Base-by-base conservation (phyloP, 2,888 invertebrate genomes). In the Oxyteleia sp. region DNA sequence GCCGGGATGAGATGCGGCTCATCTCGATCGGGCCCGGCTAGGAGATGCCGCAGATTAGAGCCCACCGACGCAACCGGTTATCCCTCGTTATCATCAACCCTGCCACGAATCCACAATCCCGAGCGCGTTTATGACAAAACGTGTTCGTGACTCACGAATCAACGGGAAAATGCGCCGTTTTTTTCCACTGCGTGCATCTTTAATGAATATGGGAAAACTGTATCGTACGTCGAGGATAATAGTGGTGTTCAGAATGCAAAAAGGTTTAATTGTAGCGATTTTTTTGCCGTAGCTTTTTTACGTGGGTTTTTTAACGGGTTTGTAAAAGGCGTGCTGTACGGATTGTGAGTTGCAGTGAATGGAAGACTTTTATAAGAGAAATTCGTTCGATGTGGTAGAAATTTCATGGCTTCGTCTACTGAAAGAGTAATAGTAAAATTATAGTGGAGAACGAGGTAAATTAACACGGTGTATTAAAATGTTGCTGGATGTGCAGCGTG, bases 31-130 rank as follows among this genome's bases (percentile, higher is more conserved):
- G 63, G 10, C 59, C 53, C 43, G 51, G 74, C 13, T 18, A 35
- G 38, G 23, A 71, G 78, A 71, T 74, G 69, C 74, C 75, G 84
- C 66, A 53, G 84, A 84, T 84, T 84, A 84, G 57, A 69, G 51
- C 41, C 74, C 80, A 81, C 84, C 76, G 80, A 84, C 84, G 84
- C 84, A 81, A 76, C 80, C 72, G 80, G 80, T 81, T 84, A 78
- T 84, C 75, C 59, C 74, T 79, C 64, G 71, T 75, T 80, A 80
- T 72, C 75, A 80, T 49, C 61, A 55, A n/a, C 68, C 61, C 68
- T 32, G 72, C 53, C 16, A 59, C 45, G 78, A 64, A 64, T 68
- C 26, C 68, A 23, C 18, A 38, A 59, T 59, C 35, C 41, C 20
- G 16, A 59, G 41, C 10, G 57, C 45, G 35, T 74, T 81, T 59